phyloP scores from a whole-genome alignment of 2,888 invertebrate species.

The Pheosia gnoma region DNA sequence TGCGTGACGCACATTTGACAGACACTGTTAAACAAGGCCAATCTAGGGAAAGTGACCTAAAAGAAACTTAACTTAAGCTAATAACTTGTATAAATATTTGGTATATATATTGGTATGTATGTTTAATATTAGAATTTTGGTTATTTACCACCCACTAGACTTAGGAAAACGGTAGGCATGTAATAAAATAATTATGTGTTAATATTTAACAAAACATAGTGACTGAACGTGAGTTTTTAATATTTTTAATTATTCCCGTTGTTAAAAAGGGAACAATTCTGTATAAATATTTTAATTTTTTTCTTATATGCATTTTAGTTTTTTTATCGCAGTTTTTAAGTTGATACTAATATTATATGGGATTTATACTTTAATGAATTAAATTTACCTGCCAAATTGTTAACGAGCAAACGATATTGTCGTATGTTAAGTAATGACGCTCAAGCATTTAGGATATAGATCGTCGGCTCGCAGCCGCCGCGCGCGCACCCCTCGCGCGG shows the following conservation, averaged over 20 bases:
- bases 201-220: constrained; percentile 81
- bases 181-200: constrained; percentile 82
- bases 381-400: constrained; percentile 82
- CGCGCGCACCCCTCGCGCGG: constrained; percentile 68
- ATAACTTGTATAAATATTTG: constrained; percentile 83
- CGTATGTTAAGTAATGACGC: constrained; percentile 75
- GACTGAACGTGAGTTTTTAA: constrained; percentile 81
- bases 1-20: constrained; percentile 71
- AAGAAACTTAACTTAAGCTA: constrained; percentile 83
- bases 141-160: constrained; percentile 83
- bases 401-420: constrained; percentile 72
- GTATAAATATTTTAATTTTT: constrained; percentile 81
- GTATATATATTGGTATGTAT: constrained; percentile 84
- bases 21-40: constrained; percentile 78
- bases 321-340: constrained; percentile 78
- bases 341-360: constrained; percentile 67
- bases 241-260: constrained; percentile 75
- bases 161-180: constrained; percentile 81
- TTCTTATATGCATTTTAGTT: constrained; percentile 80
- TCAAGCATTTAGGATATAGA: constrained; percentile 80
- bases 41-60: constrained; percentile 81
- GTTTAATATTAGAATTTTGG: constrained; percentile 84
- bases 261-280: constrained; percentile 74
- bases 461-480: constrained; percentile 44
- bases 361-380: constrained; percentile 78